Conservation (phyloP, 53 echinoderm and acorn worm genomes). For the Paelopatides confundens region DNA sequence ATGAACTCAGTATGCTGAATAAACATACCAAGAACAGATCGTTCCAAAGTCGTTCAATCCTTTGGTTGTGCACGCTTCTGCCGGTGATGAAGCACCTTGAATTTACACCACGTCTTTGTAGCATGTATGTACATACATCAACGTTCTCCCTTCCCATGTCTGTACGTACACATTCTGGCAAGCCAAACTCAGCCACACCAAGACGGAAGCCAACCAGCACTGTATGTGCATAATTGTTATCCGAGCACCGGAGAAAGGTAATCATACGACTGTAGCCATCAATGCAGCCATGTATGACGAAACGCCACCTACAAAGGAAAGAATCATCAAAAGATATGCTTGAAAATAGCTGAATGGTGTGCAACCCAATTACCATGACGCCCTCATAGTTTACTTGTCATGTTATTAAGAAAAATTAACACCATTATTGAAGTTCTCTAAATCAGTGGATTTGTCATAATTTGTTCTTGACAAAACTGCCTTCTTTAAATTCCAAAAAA, state of each 20-base stretch:
- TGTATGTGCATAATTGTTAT: slow-evolving; percentile 55
- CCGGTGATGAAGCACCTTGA: slow-evolving; percentile 66
- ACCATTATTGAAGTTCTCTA: no score
- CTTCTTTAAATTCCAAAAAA: no score
- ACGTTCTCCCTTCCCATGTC: slow-evolving; percentile 70
- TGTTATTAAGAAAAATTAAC: no score
- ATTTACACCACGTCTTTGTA: slow-evolving; percentile 44
- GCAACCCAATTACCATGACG: no score
- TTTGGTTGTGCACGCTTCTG: slow-evolving; percentile 61
- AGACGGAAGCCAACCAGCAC: neutral
- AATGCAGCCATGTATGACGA: slow-evolving; percentile 73
- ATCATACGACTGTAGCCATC: slow-evolving; percentile 72
- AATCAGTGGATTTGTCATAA: no score
- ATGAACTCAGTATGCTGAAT: neutral
- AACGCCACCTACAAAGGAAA: slow-evolving; percentile 58
- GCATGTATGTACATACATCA: slow-evolving; percentile 58
- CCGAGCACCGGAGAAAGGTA: slow-evolving; percentile 55
- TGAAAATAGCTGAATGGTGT: no score
- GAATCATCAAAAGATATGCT: no score
- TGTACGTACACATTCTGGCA: slow-evolving; percentile 67
- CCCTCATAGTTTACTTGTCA: no score
- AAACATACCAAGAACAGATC: slow-evolving; percentile 15
- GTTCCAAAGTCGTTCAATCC: slow-evolving; percentile 62
- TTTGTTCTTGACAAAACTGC: no score
- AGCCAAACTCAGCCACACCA: slow-evolving; percentile 55